phyloP scores from a whole-genome alignment of 2,888 invertebrate species.

The Ypsolopha sequella region DNA sequence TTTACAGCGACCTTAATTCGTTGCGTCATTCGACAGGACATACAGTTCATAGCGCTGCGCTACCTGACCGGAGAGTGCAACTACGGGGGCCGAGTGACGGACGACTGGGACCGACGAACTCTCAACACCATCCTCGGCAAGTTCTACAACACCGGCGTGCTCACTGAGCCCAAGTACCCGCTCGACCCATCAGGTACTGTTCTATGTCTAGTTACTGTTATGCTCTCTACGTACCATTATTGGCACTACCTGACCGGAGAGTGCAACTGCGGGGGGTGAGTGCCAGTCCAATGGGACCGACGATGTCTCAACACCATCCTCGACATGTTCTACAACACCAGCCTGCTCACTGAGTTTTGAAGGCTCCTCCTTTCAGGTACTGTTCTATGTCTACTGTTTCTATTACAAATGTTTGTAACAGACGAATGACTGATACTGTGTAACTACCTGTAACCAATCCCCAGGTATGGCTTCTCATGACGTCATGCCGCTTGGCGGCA shows the following conservation, averaged over 20 bases:
- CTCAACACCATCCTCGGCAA: constrained; percentile 84
- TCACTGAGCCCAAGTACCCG: constrained; percentile 73
- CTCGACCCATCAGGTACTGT: constrained; percentile 76
- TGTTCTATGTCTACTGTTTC: too few species aligned
- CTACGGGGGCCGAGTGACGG: constrained; percentile 96
- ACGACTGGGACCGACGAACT: constrained; percentile 93
- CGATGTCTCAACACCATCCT: constrained; percentile 87
- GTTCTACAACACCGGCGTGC: constrained; percentile 81
- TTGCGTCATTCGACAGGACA: constrained; percentile 57
- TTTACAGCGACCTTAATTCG: too few species aligned
- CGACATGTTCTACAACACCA: constrained; percentile 81
- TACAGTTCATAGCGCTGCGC: constrained; percentile 87
- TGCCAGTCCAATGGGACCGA: constrained; percentile 96
- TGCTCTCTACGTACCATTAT: too few species aligned
- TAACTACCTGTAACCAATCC: too few species aligned
- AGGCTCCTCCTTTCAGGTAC: constrained; percentile 76
- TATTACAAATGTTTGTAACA: too few species aligned
- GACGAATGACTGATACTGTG: too few species aligned
- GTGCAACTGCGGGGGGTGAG: constrained; percentile 96
- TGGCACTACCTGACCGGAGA: constrained; percentile 92
- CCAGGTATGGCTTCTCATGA: too few species aligned
- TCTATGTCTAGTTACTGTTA: too few species aligned
- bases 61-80: constrained; percentile 97
- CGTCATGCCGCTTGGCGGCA: too few species aligned
- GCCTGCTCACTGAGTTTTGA: constrained; percentile 75